These are phyloP conservation scores for Calephelis perditalis DNA, from an alignment of 2,888 invertebrate genomes.

Conservation along the genomic window DNA sequence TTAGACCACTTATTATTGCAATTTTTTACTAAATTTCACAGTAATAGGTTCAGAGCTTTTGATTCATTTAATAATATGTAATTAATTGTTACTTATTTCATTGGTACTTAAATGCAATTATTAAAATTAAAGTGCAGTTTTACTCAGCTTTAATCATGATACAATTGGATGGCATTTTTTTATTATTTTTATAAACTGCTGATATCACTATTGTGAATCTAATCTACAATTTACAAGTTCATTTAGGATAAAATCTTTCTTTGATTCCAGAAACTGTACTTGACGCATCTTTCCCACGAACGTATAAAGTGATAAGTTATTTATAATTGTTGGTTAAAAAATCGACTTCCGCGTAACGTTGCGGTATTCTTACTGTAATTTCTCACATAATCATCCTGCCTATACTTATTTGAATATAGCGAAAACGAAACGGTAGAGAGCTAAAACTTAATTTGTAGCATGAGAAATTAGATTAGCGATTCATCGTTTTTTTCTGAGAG, in stretches of 20 bases:
- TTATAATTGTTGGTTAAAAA: constrained; percentile 51
- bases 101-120: too few relatives aligned
- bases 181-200: too few relatives aligned
- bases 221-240: neutral
- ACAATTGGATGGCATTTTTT: too few relatives aligned
- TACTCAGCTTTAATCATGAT: too few relatives aligned
- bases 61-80: too few relatives aligned
- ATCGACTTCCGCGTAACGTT: constrained; percentile 60
- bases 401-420: constrained; percentile 3
- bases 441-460: neutral
- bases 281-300: constrained; percentile 45
- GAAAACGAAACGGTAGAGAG: neutral
- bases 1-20: too few relatives aligned
- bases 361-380: constrained; percentile 43
- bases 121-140: too few relatives aligned
- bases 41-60: too few relatives aligned
- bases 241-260: constrained; percentile 5
- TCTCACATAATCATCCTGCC: constrained; percentile 2
- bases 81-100: too few relatives aligned
- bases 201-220: neutral
- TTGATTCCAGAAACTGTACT: constrained; percentile 8
- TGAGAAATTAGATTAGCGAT: neutral
- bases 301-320: constrained; percentile 53
- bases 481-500: too few relatives aligned
- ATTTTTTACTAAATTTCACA: too few relatives aligned